A percentile compares a stretch with the other conserved stretches of the same genome.
Evolutionary conservation across 2,888 invertebrate genomes (phyloP).

Genomic region (Tinea semifulvella): DNA sequence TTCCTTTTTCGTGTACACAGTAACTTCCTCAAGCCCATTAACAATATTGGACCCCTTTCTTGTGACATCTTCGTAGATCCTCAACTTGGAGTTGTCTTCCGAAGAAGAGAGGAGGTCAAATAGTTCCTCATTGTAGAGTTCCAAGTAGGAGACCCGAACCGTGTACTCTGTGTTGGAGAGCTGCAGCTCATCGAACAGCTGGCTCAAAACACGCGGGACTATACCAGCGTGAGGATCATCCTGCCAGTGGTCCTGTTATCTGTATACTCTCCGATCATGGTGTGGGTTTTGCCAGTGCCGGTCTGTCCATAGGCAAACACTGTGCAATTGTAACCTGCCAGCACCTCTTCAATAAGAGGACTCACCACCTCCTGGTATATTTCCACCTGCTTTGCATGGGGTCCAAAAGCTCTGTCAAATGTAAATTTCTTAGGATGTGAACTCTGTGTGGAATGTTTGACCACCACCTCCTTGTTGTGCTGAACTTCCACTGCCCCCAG

Average conservation of each 20-base stretch:
- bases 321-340: constrained; percentile 96
- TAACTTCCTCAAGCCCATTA: constrained; percentile 90
- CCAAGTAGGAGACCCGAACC: constrained; percentile 91
- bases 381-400: constrained; percentile 83
- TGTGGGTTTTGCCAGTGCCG: constrained; percentile 95
- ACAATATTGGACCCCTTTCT: constrained; percentile 92
- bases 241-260: constrained; percentile 74
- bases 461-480: constrained; percentile 73
- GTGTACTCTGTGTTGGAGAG: constrained; percentile 83
- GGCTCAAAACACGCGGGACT: constrained; percentile 89
- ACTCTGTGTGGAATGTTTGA: constrained; percentile 67
- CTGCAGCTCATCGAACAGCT: constrained; percentile 89
- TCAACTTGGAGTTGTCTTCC: constrained; percentile 76
- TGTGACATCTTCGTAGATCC: constrained; percentile 79
- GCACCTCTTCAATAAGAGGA: constrained; percentile 90
- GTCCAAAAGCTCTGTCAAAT: constrained; percentile 88
- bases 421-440: constrained; percentile 79
- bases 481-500: constrained; percentile 74
- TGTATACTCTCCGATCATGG: constrained; percentile 88
- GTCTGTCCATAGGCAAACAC: constrained; percentile 97
- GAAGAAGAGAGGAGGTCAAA: constrained; percentile 86
- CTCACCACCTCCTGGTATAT: constrained; percentile 89
- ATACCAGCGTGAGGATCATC: constrained; percentile 88
- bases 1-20: constrained; percentile 80
- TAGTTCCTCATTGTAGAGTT: constrained; percentile 96